A percentile compares a stretch with the other conserved stretches of the same genome.
phyloP scores from a whole-genome alignment of 1,140 invertebrate genomes.

The Trissolcus basalis region DNA sequence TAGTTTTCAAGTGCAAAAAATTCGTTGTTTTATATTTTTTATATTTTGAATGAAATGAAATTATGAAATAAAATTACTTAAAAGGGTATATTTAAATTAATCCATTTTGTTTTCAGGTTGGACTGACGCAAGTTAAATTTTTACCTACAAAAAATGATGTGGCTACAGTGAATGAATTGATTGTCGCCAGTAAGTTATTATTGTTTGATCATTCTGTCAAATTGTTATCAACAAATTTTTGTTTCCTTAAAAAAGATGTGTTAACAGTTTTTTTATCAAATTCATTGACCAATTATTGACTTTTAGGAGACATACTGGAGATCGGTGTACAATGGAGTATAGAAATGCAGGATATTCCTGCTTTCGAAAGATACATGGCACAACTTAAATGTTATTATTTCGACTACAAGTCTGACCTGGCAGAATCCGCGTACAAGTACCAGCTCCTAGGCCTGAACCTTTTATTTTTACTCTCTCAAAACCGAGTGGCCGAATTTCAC shows the following conservation, averaged over 20 bases:
- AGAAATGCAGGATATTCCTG: slow-evolving; percentile 91
- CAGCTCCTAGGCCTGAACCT: slow-evolving; percentile 96
- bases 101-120: slow-evolving; percentile 84
- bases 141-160: slow-evolving; percentile 88
- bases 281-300: too few relatives aligned
- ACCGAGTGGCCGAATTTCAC: slow-evolving; percentile 98
- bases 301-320: slow-evolving; percentile 91
- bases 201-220: too few relatives aligned
- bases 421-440: slow-evolving; percentile 96
- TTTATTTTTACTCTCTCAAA: slow-evolving; percentile 96
- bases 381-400: slow-evolving; percentile 98
- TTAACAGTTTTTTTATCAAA: too few relatives aligned
- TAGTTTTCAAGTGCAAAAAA: too few relatives aligned
- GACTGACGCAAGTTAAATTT: slow-evolving; percentile 89
- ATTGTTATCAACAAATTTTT: too few relatives aligned
- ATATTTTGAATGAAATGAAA: too few relatives aligned
- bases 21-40: too few relatives aligned
- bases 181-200: slow-evolving; percentile 87
- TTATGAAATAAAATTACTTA: too few relatives aligned
- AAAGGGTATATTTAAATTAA: too few relatives aligned
- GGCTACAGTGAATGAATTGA: slow-evolving; percentile 89
- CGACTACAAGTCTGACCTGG: slow-evolving; percentile 93
- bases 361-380: slow-evolving; percentile 97
- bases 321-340: slow-evolving; percentile 98
- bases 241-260: too few relatives aligned